A percentile compares a stretch with the other conserved stretches of the same genome.
These are phyloP conservation scores for Bellardia pandia DNA, from an alignment of 2,888 invertebrate species.

Conservation along the genomic window DNA sequence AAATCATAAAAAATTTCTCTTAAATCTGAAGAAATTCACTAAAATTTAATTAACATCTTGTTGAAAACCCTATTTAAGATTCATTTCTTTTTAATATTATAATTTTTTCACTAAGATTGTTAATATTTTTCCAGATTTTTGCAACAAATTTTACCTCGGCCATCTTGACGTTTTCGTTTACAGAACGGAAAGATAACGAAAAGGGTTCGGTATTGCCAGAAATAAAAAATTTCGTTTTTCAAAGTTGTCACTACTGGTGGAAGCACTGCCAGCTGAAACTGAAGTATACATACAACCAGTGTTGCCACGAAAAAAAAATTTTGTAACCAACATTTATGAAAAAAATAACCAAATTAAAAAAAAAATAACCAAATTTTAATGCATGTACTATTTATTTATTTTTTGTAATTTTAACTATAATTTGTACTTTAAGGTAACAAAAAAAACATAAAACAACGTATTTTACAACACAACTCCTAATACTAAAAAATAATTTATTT, in stretches of 20 bases:
- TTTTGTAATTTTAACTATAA: no score
- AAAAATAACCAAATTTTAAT: no score
- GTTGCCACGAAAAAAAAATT: no score
- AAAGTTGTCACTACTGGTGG: conserved; percentile 61
- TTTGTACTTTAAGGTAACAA: no score
- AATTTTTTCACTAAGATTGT: conserved; percentile 76
- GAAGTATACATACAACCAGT: background rate
- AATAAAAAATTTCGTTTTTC: conserved; percentile 5
- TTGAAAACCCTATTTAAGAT: background rate
- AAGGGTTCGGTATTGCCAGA: conserved; percentile 74
- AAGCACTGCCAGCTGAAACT: background rate
- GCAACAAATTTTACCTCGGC: conserved; percentile 86
- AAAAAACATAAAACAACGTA: no score
- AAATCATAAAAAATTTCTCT: conserved; percentile 38
- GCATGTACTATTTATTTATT: no score
- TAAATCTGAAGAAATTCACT: background rate
- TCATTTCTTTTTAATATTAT: conserved; percentile 43
- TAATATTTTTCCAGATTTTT: conserved; percentile 84
- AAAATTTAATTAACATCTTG: conserved; percentile 62
- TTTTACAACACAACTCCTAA: no score
- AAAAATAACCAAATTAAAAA: no score
- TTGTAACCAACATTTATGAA: no score
- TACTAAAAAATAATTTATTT: no score
- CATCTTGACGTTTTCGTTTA: conserved; percentile 86
- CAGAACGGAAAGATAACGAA: conserved; percentile 84